Base-by-base conservation (phyloP, 2,888 invertebrate genomes). In the Eucera pruinosa region DNA sequence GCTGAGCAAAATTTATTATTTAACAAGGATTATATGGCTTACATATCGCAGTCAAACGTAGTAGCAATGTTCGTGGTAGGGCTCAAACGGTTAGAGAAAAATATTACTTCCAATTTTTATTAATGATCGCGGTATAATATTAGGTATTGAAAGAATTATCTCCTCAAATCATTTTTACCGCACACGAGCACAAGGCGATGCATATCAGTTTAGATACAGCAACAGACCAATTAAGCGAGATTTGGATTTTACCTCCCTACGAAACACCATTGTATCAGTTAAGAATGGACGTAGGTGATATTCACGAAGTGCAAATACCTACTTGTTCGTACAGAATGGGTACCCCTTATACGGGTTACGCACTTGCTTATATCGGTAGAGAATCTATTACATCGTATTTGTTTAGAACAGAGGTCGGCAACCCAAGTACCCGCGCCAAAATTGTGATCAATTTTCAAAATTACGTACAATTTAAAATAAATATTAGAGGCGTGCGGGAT, bases 301-400 rank as follows among this genome's bases (percentile, higher is more conserved):
- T 93, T 87, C 93, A 93, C 86, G 98, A 99, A 93, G 94, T 99
- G 58, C 95, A 96, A 92, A 96, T 98, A 82, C 99, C 99, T 2
- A 98, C 99, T 0, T 98, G 97, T 90, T 98, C 98, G 0, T 99
- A 99, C 91, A 95, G 99, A 87, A 99, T 99, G 99, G 99, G 99
- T 0, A 97, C 96, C 23, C 91, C 92, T 2, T 93, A 96, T 82
- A 97, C 98, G 92, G 99, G 98, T 1, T 98, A 96, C 92, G 98
- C 98, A 41, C 95, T 95, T 80, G 96, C 96, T 9, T 93, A 97
- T 66, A 92, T 98, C 84, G 96, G 98, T 96, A 93, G 93, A 61
- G 11, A 25, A 68, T 57, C 30, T 55, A 39, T 23, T 30, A 45
- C 15, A 61, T 36, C 11, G 13, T 36, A 20, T 15, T 45, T 39